Percentiles rank a stretch among this genome's conserved stretches.
Conservation (phyloP, 1,140 invertebrate species). For the Matsumurasca onukii region DNA sequence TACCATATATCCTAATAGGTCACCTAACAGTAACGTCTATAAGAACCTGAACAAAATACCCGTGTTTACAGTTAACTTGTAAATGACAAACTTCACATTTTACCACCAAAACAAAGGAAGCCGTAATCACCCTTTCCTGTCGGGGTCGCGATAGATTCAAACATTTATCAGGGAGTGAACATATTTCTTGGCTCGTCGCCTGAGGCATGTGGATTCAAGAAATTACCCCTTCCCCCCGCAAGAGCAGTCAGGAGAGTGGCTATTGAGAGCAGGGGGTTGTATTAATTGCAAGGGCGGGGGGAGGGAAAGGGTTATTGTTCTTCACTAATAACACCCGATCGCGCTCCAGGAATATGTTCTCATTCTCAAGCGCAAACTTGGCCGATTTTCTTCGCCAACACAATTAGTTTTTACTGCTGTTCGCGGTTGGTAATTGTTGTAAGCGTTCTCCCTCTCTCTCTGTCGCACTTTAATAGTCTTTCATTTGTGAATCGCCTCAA, state of each 20-base stretch:
- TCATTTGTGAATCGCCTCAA: conserved; percentile 22
- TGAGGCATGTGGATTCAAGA: conserved; percentile 27
- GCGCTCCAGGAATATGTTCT: conserved; percentile 26
- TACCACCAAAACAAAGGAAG: no score
- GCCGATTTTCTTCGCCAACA: conserved; percentile 29
- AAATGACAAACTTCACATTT: no score
- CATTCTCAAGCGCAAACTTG: conserved; percentile 28
- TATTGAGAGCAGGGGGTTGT: conserved; percentile 13
- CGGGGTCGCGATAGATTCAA: neutral
- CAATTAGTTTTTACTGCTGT: conserved; percentile 31
- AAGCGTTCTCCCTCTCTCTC: conserved; percentile 16
- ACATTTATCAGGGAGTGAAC: conserved; percentile 22
- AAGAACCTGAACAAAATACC: no score
- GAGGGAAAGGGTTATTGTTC: conserved; percentile 15
- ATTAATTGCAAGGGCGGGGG: conserved; percentile 13
- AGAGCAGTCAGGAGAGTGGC: neutral
- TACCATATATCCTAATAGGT: no score
- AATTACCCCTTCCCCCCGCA: conserved; percentile 10
- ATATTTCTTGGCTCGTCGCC: conserved; percentile 25
- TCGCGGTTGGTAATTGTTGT: conserved; percentile 27
- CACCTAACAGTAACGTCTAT: no score
- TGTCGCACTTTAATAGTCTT: conserved; percentile 30
- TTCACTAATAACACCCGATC: conserved; percentile 17
- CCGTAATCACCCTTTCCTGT: neutral
- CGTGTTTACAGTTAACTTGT: no score